These are phyloP conservation scores for Eupithecia centaureata DNA, from an alignment of 2,888 invertebrate genomes.

Conservation along the genomic window DNA sequence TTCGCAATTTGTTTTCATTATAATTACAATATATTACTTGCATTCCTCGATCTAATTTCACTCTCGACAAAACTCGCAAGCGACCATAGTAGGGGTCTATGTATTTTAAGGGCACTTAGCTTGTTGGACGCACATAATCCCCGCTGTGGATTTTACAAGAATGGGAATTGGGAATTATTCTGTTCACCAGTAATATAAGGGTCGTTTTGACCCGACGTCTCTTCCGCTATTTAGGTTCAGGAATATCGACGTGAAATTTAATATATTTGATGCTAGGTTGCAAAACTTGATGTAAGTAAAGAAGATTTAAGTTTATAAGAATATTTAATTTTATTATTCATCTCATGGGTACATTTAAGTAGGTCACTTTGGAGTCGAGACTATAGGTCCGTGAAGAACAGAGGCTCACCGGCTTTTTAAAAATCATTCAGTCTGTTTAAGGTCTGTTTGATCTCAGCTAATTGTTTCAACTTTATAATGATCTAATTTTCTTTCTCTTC, in stretches of 20 bases:
- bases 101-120: slow-evolving; percentile 49
- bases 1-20: not conserved
- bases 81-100: slow-evolving; percentile 35
- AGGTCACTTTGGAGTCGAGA: too few relatives aligned
- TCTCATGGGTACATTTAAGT: too few relatives aligned
- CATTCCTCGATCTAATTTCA: slow-evolving; percentile 9
- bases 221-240: slow-evolving; percentile 26
- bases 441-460: too few relatives aligned
- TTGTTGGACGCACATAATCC: slow-evolving; percentile 52
- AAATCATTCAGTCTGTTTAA: too few relatives aligned
- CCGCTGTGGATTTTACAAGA: slow-evolving; percentile 49
- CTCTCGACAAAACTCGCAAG: slow-evolving; percentile 19
- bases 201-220: slow-evolving; percentile 38
- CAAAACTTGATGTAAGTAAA: too few relatives aligned
- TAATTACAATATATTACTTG: not conserved
- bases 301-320: too few relatives aligned
- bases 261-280: not conserved
- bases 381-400: too few relatives aligned
- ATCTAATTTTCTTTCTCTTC: too few relatives aligned
- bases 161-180: slow-evolving; percentile 46
- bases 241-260: slow-evolving; percentile 19
- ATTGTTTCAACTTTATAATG: too few relatives aligned
- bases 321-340: too few relatives aligned
- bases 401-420: too few relatives aligned
- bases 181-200: slow-evolving; percentile 47